A percentile compares a stretch with the other conserved stretches of the same genome.
phyloP scores from a whole-genome alignment of 2,888 invertebrate genomes.

The Agrotis puta region DNA sequence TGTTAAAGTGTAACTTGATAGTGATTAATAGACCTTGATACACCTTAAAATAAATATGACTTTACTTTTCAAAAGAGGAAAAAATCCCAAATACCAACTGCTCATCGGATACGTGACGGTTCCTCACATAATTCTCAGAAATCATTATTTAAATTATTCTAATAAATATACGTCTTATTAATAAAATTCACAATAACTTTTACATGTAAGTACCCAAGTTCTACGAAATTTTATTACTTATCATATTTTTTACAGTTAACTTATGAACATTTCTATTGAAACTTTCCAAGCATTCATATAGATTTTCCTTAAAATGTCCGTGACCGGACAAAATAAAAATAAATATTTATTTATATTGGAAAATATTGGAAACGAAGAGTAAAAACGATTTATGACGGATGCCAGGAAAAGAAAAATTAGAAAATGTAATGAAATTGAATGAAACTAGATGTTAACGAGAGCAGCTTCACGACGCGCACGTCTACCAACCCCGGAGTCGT shows the following conservation, averaged over 20 bases:
- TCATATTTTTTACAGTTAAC: constrained; percentile 13
- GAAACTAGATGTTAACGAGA: too few relatives aligned
- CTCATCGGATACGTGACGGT: constrained; percentile 11
- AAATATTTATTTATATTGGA: too few relatives aligned
- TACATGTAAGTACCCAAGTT: constrained; percentile 14
- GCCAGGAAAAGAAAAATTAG: too few relatives aligned
- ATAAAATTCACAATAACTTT: constrained; percentile 28
- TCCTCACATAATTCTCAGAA: constrained; percentile 32
- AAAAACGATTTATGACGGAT: too few relatives aligned
- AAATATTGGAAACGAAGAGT: too few relatives aligned
- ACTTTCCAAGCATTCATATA: constrained; percentile 15
- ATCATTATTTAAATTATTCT: not conserved
- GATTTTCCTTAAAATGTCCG: constrained; percentile 31
- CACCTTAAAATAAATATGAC: constrained; percentile 2
- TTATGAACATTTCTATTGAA: constrained; percentile 8
- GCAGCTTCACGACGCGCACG: too few relatives aligned
- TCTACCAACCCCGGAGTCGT: too few relatives aligned
- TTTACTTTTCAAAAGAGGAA: constrained; percentile 15
- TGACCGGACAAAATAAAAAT: constrained; percentile 11
- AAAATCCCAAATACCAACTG: constrained; percentile 20
- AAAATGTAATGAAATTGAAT: too few relatives aligned
- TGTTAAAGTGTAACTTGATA: too few relatives aligned
- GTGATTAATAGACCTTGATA: not conserved
- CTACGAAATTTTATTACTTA: constrained; percentile 35
- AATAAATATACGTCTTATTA: constrained; percentile 16